These are phyloP conservation scores for Smutsia temminckii DNA, from an alignment of 2,797 vertebrate species.

Conservation along the genomic window DNA sequence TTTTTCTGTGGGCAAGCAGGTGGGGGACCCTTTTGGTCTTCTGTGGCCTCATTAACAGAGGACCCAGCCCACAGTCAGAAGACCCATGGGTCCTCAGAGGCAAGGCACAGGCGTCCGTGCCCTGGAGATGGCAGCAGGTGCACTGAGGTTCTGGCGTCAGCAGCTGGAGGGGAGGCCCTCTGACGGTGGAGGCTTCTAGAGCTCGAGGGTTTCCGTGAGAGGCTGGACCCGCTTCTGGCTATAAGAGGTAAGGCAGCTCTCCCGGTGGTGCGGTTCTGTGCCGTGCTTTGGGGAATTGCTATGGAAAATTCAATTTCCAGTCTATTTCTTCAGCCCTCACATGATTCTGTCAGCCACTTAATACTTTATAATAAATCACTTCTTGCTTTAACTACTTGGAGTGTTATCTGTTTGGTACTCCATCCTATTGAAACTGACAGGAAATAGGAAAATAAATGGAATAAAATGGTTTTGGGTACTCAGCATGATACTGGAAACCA, in stretches of 20 bases:
- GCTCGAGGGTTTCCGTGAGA: accelerated
- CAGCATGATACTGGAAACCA: background rate
- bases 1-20: background rate
- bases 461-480: background rate
- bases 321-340: background rate
- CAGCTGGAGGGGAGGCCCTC: background rate
- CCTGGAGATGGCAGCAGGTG: background rate
- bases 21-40: background rate
- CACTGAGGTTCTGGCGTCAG: background rate
- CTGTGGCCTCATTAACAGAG: background rate
- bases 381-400: background rate
- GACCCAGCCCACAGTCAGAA: background rate
- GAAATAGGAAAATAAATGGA: conserved; percentile 23
- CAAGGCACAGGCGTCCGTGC: background rate
- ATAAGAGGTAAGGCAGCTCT: background rate
- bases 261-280: background rate
- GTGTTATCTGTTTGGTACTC: background rate
- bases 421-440: background rate
- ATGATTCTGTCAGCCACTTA: background rate
- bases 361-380: background rate
- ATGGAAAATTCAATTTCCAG: background rate
- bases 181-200: background rate
- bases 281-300: background rate
- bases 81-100: background rate
- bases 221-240: no score